phyloP scores from a whole-genome alignment of 2,797 vertebrate genomes.

The Xenopus petersii region DNA sequence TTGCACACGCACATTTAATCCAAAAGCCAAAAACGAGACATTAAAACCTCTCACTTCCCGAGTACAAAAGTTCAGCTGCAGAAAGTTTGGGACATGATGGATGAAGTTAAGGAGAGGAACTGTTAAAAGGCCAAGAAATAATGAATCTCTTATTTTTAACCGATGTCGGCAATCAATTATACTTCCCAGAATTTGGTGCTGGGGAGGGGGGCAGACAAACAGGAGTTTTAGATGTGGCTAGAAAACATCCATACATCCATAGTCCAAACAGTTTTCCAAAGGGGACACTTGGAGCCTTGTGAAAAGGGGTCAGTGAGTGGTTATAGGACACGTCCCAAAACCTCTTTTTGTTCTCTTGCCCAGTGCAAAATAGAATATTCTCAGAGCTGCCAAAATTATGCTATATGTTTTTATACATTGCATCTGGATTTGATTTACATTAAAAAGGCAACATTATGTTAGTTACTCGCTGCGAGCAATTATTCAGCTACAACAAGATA shows the following conservation, averaged over 20 bases:
- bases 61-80: constrained; percentile 6
- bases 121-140: neutral
- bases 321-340: neutral
- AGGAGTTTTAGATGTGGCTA: neutral
- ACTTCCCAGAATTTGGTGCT: neutral
- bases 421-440: constrained; percentile 8
- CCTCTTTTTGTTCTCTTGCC: constrained; percentile 2
- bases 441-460: neutral
- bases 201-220: neutral
- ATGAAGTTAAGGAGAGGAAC: constrained; percentile 2
- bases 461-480: neutral
- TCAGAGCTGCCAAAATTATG: neutral
- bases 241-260: too few relatives aligned
- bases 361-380: neutral
- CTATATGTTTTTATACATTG: neutral
- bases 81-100: neutral
- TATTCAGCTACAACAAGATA: too few relatives aligned
- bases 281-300: neutral
- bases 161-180: constrained; percentile 2
- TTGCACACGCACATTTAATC: neutral
- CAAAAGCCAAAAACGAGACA: neutral
- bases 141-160: neutral
- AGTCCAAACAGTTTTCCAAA: too few relatives aligned
- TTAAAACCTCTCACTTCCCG: constrained; percentile 1
- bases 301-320: neutral